These are phyloP conservation scores for Chaetogeoica ovagalla DNA, from an alignment of 2,888 invertebrate genomes.

Conservation along the genomic window DNA sequence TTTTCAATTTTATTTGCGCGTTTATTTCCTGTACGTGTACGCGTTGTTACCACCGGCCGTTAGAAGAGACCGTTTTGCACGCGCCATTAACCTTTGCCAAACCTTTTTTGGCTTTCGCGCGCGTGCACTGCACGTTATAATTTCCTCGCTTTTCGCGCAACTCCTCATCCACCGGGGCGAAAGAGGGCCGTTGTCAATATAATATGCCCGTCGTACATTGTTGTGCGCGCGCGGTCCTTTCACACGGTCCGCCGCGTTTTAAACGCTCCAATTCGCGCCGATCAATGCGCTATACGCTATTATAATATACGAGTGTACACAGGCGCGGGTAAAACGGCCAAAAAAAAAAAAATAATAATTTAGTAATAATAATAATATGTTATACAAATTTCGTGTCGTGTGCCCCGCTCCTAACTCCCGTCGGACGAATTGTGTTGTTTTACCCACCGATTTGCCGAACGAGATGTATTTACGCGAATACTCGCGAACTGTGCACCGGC, in stretches of 20 bases:
- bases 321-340: not conserved
- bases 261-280: constrained; percentile 46
- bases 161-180: not conserved
- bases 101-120: constrained; percentile 26
- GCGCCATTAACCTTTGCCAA: constrained; percentile 46
- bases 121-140: constrained; percentile 23
- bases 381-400: no score
- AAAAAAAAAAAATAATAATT: no score
- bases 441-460: no score
- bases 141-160: not conserved
- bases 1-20: constrained; percentile 3
- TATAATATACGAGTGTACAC: no score
- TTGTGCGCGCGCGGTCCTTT: constrained; percentile 7
- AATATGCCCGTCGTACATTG: no score
- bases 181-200: not conserved
- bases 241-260: constrained; percentile 36
- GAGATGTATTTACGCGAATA: no score
- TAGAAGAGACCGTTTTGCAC: constrained; percentile 35
- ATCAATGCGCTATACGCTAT: constrained; percentile 18
- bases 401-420: no score
- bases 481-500: no score
- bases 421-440: no score
- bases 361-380: no score
- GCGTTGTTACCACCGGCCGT: not conserved
- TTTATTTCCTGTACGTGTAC: not conserved